Evolutionary conservation across 2,797 vertebrate genomes (phyloP), one percentile per base, ranked within the genome.

Genomic region (Sparidentex hasta): DNA sequence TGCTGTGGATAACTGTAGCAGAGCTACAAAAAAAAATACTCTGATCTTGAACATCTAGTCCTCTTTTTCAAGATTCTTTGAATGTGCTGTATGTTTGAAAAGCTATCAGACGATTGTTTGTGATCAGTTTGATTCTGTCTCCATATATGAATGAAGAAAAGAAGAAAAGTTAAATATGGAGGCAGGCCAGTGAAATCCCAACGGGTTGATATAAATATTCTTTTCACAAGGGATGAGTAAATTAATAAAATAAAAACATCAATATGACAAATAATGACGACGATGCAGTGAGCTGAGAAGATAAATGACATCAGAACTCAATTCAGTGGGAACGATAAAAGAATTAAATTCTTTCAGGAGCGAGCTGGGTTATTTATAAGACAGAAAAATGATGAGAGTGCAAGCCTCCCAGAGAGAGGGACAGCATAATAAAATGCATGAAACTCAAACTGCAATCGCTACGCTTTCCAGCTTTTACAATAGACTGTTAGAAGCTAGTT

Each of bases 201-300:
- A 25, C 3, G 25, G 25, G 25, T 14, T 61, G 25, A 17, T 65
- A 29, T 23, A 51, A 51, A 77, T 64, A 55, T 55, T 14, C 47
- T 44, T 57, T 44, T 64, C 65, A 58, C 14, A 11, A 4, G 61
- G 61, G 11, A 55, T 18, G 7, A 9, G 17, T 38, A 3, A 59
- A 47, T 23, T 5, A 38, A 23, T 25, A 57, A 29, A 38, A 66
- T 52, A n/a, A 58, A 71, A 73, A 61, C 25, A 20, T 66, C 55
- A 55, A 47, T 11, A 38, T 67, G 56, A 48, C 50, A 57, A 57
- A 43, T 7, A 14, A 29, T 55, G 18, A 70, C 14, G n/a, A 29
- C 71, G 54, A 55, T 47, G 9, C 66, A 59, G 47, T 20, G 33
- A 54, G 41, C 13, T 11, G 27, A 27, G 18, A 50, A 62, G 14